Evolutionary conservation across 37 sponge, comb jelly and placozoan species (phyloP), one percentile per base, ranked within the genome.

Genomic region (Bolinopsis microptera): DNA sequence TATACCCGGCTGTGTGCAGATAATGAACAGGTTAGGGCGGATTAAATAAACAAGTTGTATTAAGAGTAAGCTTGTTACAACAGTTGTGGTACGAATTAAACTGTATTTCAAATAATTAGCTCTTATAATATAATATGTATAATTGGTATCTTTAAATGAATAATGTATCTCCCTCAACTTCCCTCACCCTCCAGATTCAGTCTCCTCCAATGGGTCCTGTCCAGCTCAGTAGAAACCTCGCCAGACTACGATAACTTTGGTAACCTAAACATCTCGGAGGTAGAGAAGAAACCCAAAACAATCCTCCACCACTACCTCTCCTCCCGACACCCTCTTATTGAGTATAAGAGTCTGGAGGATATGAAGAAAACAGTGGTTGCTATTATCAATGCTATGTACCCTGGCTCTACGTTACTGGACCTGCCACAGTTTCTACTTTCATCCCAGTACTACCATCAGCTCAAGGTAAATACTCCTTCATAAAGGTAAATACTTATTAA

Each of bases 141-240:
- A n/a, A n/a, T n/a, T n/a, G n/a, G n/a, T n/a, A n/a, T n/a, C n/a
- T n/a, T n/a, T n/a, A n/a, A n/a, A n/a, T n/a, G n/a, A n/a, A n/a
- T n/a, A n/a, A n/a, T n/a, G n/a, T n/a, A n/a, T n/a, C n/a, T n/a
- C n/a, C n/a, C n/a, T n/a, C n/a, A n/a, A n/a, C n/a, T n/a, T n/a
- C n/a, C n/a, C 61, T 48, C 13, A 5, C 61, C 61, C 13, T 18
- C 13, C 61, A 48, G 61, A 1, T 86, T 86, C 26, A 39, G 18
- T 28, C 90, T 86, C 61, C 90, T 86, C 32, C 90, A 86, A 34
- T 86, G 90, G 90, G 36, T 86, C 41, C 31, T 86, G 22, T 86
- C 90, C 1, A 36, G 38, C 30, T 34, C 90, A 22, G 90, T 86
- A 24, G 90, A 86, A 8, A 86, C n/a, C 40, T n/a, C 61, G 22